Evolutionary conservation across 64 coral and sea anemone species (phyloP).

Genomic region (Acropora tenuis): DNA sequence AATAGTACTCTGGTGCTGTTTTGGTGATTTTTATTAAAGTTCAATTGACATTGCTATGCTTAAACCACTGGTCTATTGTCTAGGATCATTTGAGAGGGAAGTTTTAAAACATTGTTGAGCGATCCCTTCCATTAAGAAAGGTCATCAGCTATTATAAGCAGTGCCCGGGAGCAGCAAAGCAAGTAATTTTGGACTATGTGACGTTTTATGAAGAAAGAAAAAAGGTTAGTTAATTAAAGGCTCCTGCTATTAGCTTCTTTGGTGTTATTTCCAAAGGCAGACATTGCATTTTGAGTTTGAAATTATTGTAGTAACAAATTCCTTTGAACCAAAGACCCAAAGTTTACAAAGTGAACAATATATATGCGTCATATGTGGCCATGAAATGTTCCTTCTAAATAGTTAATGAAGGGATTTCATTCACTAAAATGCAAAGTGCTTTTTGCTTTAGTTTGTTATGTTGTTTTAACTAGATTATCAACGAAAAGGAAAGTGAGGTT

Average conservation of each 20-base stretch:
- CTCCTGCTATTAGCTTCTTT: neutral
- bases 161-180: conserved; percentile 27
- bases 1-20: neutral
- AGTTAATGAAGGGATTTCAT: too few species aligned
- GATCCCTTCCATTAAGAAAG: conserved; percentile 35
- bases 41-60: neutral
- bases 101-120: conserved; percentile 9
- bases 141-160: conserved; percentile 25
- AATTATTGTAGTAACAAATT: too few species aligned
- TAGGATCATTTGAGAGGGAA: neutral
- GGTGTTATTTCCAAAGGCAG: conserved; percentile 6
- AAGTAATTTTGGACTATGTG: conserved; percentile 46
- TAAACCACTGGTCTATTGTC: neutral
- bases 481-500: neutral
- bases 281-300: conserved; percentile 18
- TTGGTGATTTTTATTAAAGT: neutral
- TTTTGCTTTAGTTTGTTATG: too few species aligned
- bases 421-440: too few species aligned
- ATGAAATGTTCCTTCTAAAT: too few species aligned
- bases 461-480: too few species aligned
- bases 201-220: conserved; percentile 57
- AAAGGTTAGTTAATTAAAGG: conserved; percentile 19
- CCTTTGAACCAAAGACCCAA: too few species aligned
- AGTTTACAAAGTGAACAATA: too few species aligned
- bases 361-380: too few species aligned